Conservation (phyloP, 2,888 invertebrate genomes). For the Cryptosula pallasiana region DNA sequence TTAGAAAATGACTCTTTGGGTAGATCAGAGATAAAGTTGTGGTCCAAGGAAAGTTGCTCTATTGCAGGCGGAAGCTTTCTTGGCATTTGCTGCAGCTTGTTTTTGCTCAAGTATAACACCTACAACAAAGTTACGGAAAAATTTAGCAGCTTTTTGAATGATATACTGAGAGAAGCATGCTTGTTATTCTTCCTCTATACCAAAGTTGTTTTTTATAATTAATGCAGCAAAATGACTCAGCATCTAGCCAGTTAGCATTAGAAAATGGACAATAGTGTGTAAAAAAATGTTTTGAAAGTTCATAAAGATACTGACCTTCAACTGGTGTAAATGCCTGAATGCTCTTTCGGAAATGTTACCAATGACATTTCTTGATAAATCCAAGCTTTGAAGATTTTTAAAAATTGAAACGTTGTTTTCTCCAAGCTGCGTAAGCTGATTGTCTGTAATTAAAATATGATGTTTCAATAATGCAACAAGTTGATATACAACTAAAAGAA, state of each 20-base stretch:
- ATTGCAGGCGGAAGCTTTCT: not conserved
- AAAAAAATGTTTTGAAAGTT: too few species aligned
- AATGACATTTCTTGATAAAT: not conserved
- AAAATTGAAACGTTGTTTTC: not conserved
- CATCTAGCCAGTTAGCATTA: too few species aligned
- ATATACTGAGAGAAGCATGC: too few species aligned
- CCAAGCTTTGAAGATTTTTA: not conserved
- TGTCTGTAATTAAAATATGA: too few species aligned
- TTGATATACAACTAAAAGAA: too few species aligned
- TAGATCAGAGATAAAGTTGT: constrained; percentile 7
- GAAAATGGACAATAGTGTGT: too few species aligned
- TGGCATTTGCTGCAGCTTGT: constrained; percentile 12
- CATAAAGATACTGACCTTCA: constrained; percentile 3
- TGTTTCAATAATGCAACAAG: too few species aligned
- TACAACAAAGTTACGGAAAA: too few species aligned
- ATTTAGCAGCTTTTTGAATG: too few species aligned
- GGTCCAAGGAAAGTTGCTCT: not conserved
- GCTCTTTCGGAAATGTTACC: not conserved
- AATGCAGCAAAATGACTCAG: too few species aligned
- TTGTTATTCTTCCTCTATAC: too few species aligned
- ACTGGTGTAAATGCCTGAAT: not conserved
- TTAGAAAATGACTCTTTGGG: not conserved
- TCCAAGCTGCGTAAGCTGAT: not conserved
- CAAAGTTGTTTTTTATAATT: too few species aligned
- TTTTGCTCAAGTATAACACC: not conserved